phyloP scores from a whole-genome alignment of 2,113 vertebrate species.

The Psammodynastes pulverulentus region DNA sequence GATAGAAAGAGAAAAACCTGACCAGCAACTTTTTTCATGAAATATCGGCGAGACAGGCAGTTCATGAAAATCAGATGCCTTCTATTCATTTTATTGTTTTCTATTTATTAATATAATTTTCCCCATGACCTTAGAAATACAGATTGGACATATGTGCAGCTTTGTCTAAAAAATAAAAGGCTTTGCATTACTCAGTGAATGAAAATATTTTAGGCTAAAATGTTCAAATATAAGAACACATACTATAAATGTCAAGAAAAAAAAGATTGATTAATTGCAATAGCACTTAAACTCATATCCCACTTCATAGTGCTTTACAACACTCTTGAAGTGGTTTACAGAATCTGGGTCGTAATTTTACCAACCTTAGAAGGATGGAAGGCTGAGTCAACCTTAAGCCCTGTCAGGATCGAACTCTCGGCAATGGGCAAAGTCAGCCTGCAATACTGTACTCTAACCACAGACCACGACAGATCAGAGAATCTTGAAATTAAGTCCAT shows the following conservation, averaged over 20 bases:
- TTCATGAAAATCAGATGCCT: slow-evolving; percentile 9
- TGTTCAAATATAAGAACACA: slow-evolving; percentile 56
- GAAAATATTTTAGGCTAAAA: slow-evolving; percentile 56
- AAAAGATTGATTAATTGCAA: slow-evolving; percentile 36
- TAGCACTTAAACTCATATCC: background rate
- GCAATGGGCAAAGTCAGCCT: background rate
- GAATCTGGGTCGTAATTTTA: background rate
- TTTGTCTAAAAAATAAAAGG: slow-evolving; percentile 49
- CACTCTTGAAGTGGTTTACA: background rate
- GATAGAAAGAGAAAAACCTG: slow-evolving; percentile 7
- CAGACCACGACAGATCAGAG: background rate
- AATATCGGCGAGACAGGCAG: background rate
- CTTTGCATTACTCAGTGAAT: slow-evolving; percentile 54
- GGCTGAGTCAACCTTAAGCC: background rate
- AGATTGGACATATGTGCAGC: slow-evolving; percentile 34
- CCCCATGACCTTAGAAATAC: slow-evolving; percentile 38
- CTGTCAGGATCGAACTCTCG: background rate
- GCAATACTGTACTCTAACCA: background rate
- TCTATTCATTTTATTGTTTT: slow-evolving; percentile 29
- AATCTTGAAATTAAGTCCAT: background rate
- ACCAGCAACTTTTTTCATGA: background rate
- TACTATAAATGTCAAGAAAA: slow-evolving; percentile 56
- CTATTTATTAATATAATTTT: slow-evolving; percentile 33
- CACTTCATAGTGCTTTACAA: background rate
- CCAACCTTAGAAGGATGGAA: background rate